Conservation (phyloP, 64 coral and sea anemone genomes). For the Actinia equina region DNA sequence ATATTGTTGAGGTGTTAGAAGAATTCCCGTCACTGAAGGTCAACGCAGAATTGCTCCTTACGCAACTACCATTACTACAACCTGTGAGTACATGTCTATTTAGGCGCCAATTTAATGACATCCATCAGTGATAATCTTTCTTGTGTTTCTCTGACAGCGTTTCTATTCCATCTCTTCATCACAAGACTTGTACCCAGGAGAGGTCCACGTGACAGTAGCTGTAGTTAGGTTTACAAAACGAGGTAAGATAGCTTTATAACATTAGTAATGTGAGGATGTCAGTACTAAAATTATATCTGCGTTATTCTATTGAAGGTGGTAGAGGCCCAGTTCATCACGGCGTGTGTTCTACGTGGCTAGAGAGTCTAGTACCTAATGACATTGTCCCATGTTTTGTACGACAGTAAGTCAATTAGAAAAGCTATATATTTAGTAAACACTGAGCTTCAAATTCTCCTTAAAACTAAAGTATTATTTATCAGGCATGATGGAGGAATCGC, state of each 20-base stretch:
- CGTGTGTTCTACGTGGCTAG: conserved; percentile 91
- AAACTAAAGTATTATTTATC: no score
- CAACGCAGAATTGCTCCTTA: conserved; percentile 71
- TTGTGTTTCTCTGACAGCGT: conserved; percentile 10
- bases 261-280: neutral
- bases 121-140: neutral
- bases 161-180: conserved; percentile 65
- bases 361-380: conserved; percentile 69
- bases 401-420: conserved; percentile 60
- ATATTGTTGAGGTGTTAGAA: conserved; percentile 89
- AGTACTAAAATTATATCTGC: neutral
- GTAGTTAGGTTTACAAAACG: conserved; percentile 47
- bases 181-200: conserved; percentile 47
- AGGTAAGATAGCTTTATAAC: conserved; percentile 9
- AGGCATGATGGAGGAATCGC: no score
- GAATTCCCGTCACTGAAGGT: conserved; percentile 74
- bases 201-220: conserved; percentile 59
- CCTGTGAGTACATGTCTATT: conserved; percentile 53
- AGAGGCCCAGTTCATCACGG: conserved; percentile 81
- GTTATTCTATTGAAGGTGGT: conserved; percentile 39
- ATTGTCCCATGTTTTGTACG: conserved; percentile 77
- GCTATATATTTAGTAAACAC: no score
- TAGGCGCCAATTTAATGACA: no score
- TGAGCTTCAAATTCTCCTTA: no score
- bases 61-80: conserved; percentile 84